Evolutionary conservation across 2,888 invertebrate species (phyloP).

Genomic region (Tillus elongatus): DNA sequence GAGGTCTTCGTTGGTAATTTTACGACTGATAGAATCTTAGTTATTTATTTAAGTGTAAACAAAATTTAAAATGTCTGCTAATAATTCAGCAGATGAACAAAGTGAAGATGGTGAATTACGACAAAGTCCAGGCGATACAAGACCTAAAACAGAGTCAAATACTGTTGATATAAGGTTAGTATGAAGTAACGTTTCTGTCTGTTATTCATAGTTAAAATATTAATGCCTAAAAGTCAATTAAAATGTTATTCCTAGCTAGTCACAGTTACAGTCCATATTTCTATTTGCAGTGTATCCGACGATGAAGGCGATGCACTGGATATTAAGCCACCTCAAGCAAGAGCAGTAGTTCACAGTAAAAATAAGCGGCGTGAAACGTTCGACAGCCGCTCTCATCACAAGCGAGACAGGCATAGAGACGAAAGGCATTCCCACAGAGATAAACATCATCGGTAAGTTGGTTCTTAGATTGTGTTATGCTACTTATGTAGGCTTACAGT

Average conservation of each 20-base stretch:
- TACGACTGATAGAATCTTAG: too few relatives aligned
- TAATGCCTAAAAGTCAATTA: too few relatives aligned
- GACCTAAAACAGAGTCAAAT: constrained; percentile 27
- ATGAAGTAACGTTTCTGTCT: too few relatives aligned
- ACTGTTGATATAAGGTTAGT: too few relatives aligned
- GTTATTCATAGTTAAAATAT: constrained; percentile 15
- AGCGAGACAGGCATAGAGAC: constrained; percentile 37
- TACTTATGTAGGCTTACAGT: too few relatives aligned
- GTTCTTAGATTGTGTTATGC: too few relatives aligned
- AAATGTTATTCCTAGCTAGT: too few relatives aligned
- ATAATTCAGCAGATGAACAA: constrained; percentile 55
- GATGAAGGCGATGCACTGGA: constrained; percentile 71
- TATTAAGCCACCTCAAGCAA: constrained; percentile 87
- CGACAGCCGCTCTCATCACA: constrained; percentile 32
- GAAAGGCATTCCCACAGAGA: constrained; percentile 37
- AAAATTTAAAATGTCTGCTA: constrained; percentile 37
- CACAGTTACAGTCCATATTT: too few relatives aligned
- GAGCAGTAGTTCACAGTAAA: constrained; percentile 39
- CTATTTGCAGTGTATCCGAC: constrained; percentile 59
- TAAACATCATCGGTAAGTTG: constrained; percentile 36
- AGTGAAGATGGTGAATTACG: constrained; percentile 80
- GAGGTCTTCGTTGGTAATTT: too few relatives aligned
- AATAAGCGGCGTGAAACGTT: constrained; percentile 35
- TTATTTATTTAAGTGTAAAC: too few relatives aligned
- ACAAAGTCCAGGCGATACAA: constrained; percentile 53